Evolutionary conservation across 2,113 vertebrate genomes (phyloP).

Genomic region (Osmerus mordax): DNA sequence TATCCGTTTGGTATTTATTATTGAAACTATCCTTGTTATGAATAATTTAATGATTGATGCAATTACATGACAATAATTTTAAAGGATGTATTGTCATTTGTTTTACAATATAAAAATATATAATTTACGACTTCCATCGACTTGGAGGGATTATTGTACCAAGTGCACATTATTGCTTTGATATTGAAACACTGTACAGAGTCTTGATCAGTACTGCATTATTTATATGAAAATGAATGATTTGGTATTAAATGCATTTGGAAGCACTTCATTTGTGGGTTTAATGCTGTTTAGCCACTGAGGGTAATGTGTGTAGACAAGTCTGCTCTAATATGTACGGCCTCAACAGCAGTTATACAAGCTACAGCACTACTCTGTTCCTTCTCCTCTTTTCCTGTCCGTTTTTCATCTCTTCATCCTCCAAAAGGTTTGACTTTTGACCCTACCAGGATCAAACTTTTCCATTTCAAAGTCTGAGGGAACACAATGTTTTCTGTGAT

Average conservation of each 20-base stretch:
- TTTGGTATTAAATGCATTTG: slow-evolving; percentile 48
- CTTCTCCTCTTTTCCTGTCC: no score
- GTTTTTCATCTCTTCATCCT: neutral
- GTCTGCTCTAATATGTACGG: slow-evolving; percentile 31
- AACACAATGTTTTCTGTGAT: neutral
- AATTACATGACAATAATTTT: no score
- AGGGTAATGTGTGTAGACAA: slow-evolving; percentile 16
- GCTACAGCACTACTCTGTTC: neutral
- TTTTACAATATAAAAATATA: slow-evolving; percentile 24
- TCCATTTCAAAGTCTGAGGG: slow-evolving; percentile 10
- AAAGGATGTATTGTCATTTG: slow-evolving; percentile 16
- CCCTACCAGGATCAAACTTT: slow-evolving; percentile 7
- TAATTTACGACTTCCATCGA: slow-evolving; percentile 10
- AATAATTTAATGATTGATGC: no score
- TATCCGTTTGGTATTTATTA: no score
- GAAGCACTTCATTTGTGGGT: slow-evolving; percentile 37
- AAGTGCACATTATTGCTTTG: neutral
- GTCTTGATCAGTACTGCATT: slow-evolving; percentile 31
- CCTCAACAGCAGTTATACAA: slow-evolving; percentile 28
- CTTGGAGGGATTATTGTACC: neutral
- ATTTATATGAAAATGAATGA: slow-evolving; percentile 37
- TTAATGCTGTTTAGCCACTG: slow-evolving; percentile 20
- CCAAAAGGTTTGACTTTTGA: slow-evolving; percentile 1
- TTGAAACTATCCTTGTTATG: no score
- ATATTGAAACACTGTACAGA: slow-evolving; percentile 41